phyloP scores from a whole-genome alignment of 2,797 vertebrate species.

The Danio aesculapii region DNA sequence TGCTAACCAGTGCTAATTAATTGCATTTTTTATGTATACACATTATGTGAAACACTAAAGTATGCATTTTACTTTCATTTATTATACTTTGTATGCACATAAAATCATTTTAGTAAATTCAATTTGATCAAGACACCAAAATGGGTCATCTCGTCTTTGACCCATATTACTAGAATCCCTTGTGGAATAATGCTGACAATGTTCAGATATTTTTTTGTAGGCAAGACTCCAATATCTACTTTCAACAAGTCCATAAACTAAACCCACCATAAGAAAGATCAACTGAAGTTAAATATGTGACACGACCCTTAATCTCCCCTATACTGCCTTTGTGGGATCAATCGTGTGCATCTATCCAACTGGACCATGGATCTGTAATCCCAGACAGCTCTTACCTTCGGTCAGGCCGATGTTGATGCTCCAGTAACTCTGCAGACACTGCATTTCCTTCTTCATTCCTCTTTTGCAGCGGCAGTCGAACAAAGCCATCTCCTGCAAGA shows the following conservation, averaged over 20 bases:
- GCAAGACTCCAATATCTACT: neutral
- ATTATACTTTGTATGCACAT: no score
- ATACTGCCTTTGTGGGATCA: neutral
- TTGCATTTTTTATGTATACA: no score
- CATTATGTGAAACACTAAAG: no score
- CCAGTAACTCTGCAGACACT: constrained; percentile 98
- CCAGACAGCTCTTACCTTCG: constrained; percentile 81
- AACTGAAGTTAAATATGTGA: neutral
- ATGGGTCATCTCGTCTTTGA: no score
- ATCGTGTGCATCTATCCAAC: neutral
- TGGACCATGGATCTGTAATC: neutral
- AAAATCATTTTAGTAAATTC: no score
- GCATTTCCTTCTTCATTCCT: constrained; percentile 95
- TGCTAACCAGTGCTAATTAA: no score
- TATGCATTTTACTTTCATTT: no score
- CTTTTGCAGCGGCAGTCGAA: constrained; percentile 93
- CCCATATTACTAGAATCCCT: no score
- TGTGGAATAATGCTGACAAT: neutral
- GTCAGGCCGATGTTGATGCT: constrained; percentile 92
- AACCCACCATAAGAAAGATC: neutral
- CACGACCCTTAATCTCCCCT: neutral
- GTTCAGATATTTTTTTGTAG: neutral
- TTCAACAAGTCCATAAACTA: neutral
- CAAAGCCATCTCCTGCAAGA: constrained; percentile 90
- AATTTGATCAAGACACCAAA: no score